A percentile compares a stretch with the other conserved stretches of the same genome.
Evolutionary conservation across 2,888 invertebrate species (phyloP).

Genomic region (Cepaea hortensis): DNA sequence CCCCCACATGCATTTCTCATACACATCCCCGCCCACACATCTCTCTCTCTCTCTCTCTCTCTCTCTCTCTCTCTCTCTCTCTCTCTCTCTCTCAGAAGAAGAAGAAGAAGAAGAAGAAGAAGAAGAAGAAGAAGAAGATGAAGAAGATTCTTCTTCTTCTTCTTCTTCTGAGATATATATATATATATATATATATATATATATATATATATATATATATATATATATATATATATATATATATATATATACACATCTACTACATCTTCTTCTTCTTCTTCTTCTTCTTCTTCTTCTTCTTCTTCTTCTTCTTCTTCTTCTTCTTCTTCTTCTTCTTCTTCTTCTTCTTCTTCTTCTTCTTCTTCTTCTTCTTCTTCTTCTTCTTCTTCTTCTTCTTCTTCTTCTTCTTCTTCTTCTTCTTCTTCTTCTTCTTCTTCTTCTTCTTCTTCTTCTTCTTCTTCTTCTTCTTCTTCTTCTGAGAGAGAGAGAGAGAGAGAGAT

Average conservation of each 20-base stretch:
- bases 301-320: slow-evolving; percentile 7
- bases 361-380: not conserved
- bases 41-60: no score
- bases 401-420: slow-evolving; percentile 19
- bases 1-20: no score
- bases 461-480: not conserved
- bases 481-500: no score
- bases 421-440: slow-evolving; percentile 19
- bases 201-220: no score
- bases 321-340: slow-evolving; percentile 7
- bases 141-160: no score
- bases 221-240: no score
- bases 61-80: no score
- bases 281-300: slow-evolving; percentile 7
- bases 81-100: no score
- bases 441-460: slow-evolving; percentile 19
- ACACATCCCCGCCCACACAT: no score
- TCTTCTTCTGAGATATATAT: no score
- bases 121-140: not conserved
- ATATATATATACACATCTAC: no score
- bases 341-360: slow-evolving; percentile 3
- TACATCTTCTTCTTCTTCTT: not conserved
- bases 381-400: not conserved
- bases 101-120: not conserved
- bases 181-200: no score